A percentile compares a stretch with the other conserved stretches of the same genome.
phyloP scores from a whole-genome alignment of 2,888 invertebrate genomes.

The Heteromyza rotundicornis region DNA sequence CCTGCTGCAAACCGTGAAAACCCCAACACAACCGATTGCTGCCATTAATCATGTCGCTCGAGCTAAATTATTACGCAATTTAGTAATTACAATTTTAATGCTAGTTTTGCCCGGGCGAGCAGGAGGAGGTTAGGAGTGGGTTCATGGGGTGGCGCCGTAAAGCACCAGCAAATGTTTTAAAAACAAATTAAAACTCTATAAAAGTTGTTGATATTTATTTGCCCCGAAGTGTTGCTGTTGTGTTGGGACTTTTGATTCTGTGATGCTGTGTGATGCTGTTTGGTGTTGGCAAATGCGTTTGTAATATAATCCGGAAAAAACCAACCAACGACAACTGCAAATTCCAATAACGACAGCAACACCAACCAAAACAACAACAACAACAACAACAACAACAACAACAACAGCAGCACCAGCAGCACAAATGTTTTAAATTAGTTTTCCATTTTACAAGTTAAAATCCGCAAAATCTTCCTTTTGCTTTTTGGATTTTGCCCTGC shows the following conservation, averaged over 20 bases:
- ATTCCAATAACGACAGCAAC: constrained; percentile 1
- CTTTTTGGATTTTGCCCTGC: not conserved
- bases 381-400: not conserved
- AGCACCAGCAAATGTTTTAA: not conserved
- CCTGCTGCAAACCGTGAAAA: too few relatives aligned
- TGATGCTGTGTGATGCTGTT: too few relatives aligned
- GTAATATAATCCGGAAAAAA: not conserved
- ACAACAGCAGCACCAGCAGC: not conserved
- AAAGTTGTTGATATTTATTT: constrained; percentile 4
- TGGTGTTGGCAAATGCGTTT: not conserved
- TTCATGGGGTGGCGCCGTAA: too few relatives aligned
- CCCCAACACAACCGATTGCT: too few relatives aligned
- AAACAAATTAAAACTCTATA: constrained; percentile 8
- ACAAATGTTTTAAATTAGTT: constrained; percentile 52
- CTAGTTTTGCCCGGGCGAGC: not conserved
- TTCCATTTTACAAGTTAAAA: constrained; percentile 23
- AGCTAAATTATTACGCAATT: constrained; percentile 5
- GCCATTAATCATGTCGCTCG: not conserved
- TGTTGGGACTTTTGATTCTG: too few relatives aligned
- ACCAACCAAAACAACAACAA: not conserved
- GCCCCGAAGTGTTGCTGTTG: not conserved
- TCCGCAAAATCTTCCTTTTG: not conserved
- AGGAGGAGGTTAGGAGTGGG: too few relatives aligned
- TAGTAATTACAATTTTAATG: constrained; percentile 5
- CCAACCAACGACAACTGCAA: not conserved